Base-by-base conservation (phyloP, 2,797 vertebrate genomes). In the Schizothorax lantsangensis region DNA sequence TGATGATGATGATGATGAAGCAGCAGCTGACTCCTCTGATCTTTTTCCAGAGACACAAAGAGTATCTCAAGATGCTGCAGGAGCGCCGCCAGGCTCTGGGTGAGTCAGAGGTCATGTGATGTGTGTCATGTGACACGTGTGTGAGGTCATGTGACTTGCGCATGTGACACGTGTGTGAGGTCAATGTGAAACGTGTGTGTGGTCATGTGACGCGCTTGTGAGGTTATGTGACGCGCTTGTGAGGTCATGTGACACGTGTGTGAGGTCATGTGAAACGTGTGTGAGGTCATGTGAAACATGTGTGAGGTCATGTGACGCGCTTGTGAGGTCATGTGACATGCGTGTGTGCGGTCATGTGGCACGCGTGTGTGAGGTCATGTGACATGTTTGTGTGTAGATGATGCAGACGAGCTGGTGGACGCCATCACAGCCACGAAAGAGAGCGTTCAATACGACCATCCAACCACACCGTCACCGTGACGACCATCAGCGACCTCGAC, bases 381-480 rank as follows among this genome's bases (percentile, higher is more conserved):
- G 6, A 1, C 40, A 59, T 26, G 21, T 78, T 38, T 62, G 73
- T 49, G 30, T 26, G 30, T 77, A 95, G 97, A 97, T 0, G 96
- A 95, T n/a, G 96, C 95, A 8, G 97, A 98, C 45, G 97, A 99
- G 75, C 93, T 99, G 85, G 97, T 98, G 66, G 94, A 93, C 12
- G 91, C 92, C 9, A 94, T 98, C 83, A 99, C 96, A 0, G 94
- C 93, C 0, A 95, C 83, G 52, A 97, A 94, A 0, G 96, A 99
- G 90, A 97, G 96, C 0, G 85, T 97, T 68, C 97, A 96, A 89
- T 98, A 96, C 0, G 96, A 99, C 89, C 98, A 99, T 88, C 98
- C 26, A 98, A 97, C 92, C 98, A 99, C 94, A 96, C 97, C 0
- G 98, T 99, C 81, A 99, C 98, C 0, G 98, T 99, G 90, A 99